A percentile compares a stretch with the other conserved stretches of the same genome.
Conservation (phyloP, 2,113 vertebrate species). For the Anseranas semipalmata region DNA sequence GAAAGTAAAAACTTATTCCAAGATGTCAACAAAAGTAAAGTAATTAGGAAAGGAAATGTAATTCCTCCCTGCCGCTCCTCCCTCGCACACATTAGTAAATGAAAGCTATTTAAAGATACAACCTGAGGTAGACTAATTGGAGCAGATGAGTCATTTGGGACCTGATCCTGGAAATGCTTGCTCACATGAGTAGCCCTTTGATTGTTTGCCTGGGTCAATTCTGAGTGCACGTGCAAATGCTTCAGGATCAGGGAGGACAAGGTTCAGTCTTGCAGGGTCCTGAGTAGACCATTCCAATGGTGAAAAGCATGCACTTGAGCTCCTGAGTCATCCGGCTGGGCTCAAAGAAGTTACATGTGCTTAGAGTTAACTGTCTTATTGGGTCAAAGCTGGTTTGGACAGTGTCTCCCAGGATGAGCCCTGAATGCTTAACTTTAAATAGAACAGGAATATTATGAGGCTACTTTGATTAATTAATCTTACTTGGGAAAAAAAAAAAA, state of each 20-base stretch:
- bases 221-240: not conserved
- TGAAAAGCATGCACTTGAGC: fast-evolving
- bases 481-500: not conserved
- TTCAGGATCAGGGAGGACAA: not conserved
- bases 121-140: slow-evolving; percentile 49
- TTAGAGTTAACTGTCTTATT: not conserved
- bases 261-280: not conserved
- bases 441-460: not conserved
- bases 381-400: not conserved
- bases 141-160: slow-evolving; percentile 57
- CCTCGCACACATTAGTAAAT: slow-evolving; percentile 12
- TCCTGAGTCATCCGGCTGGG: not conserved
- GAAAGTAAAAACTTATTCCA: slow-evolving; percentile 65
- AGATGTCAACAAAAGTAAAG: slow-evolving; percentile 64
- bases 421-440: not conserved
- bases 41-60: slow-evolving; percentile 68
- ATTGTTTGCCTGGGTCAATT: slow-evolving; percentile 12
- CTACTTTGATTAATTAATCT: slow-evolving; percentile 26
- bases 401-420: not conserved
- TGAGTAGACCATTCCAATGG: not conserved
- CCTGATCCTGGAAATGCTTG: slow-evolving; percentile 53
- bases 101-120: slow-evolving; percentile 59
- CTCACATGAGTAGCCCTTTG: slow-evolving; percentile 27
- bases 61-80: slow-evolving; percentile 47
- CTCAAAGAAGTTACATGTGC: not conserved